A percentile compares a stretch with the other conserved stretches of the same genome.
Evolutionary conservation across 2,888 invertebrate genomes (phyloP).

Genomic region (Cremastobaeus sp.): DNA sequence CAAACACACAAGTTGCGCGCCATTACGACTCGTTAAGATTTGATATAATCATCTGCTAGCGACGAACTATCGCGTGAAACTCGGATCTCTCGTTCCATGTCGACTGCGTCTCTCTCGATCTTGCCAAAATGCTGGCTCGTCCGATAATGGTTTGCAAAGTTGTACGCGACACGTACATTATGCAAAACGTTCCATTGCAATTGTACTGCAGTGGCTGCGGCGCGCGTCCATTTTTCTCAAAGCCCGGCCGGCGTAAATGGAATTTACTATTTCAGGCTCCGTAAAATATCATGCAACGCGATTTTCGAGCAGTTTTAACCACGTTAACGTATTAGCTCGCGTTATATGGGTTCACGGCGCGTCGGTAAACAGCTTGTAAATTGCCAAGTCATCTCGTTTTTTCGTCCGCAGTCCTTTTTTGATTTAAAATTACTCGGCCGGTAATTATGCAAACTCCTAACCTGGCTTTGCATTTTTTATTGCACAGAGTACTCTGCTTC

Average conservation of each 20-base stretch:
- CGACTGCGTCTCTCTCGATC: conserved; percentile 1
- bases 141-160: conserved; percentile 56
- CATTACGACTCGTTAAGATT: conserved; percentile 55
- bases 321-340: conserved; percentile 51
- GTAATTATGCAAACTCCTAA: conserved; percentile 15
- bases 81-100: conserved; percentile 1
- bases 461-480: background rate
- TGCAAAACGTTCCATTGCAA: conserved; percentile 56
- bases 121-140: conserved; percentile 50
- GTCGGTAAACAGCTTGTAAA: conserved; percentile 56
- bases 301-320: conserved; percentile 59
- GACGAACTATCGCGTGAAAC: conserved; percentile 25
- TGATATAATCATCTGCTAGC: conserved; percentile 43
- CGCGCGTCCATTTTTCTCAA: conserved; percentile 57
- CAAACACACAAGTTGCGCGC: conserved; percentile 46
- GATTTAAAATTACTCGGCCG: conserved; percentile 26
- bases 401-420: conserved; percentile 1
- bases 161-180: conserved; percentile 57
- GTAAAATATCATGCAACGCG: conserved; percentile 59
- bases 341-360: conserved; percentile 37
- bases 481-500: background rate
- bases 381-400: conserved; percentile 24
- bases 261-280: conserved; percentile 57
- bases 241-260: conserved; percentile 52
- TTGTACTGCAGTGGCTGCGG: conserved; percentile 44